Base-by-base conservation (phyloP, 2,888 invertebrate species). In the Hirudinaria manillensis region DNA sequence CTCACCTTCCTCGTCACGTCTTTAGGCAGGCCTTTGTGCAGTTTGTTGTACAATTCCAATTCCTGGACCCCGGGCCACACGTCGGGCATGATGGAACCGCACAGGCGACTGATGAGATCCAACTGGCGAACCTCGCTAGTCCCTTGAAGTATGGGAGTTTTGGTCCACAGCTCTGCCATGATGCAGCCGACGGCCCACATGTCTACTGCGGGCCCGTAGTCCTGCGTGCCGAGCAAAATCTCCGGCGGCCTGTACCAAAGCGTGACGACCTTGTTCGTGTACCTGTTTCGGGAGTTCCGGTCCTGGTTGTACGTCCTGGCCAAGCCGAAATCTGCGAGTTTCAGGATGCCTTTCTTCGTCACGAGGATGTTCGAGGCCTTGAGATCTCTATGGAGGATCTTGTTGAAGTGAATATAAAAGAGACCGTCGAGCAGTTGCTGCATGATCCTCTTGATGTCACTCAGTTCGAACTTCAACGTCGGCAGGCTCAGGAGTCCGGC, bases 121-220 rank as follows among this genome's bases (percentile, higher is more conserved):
- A 99, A 86, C 83, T 99, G 99, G 83, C 94, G 93, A 82, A 96
- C 96, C 81, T 99, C 99, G 0, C 95, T 94, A 71, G 92, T 93
- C 27, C 99, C 99, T 87, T 87, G 87, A 85, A 87, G 84, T 70
- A 87, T 87, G 2, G 87, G 97, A 4, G 86, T 87, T 79, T 90
- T 87, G 0, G 96, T 98, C 98, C 98, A 99, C 94, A 99, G 94
- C 87, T 99, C 99, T 0, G 98, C 98, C 97, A 99, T 98, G 78
- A 99, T 99, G 84, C 99, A 99, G 0, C 99, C 99, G 0, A 95
- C 97, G 0, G 89, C 88, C 89, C 89, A 89, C 87, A 98, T 89
- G 87, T 99, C 99, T 21, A 99, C 95, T 0, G 96, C 93, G 0
- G 96, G 94, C 0, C 95, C 95, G 82, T 99, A 99, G 86, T 95